Base-by-base conservation (phyloP, 2,113 vertebrate species). In the Hipposideros armiger region DNA sequence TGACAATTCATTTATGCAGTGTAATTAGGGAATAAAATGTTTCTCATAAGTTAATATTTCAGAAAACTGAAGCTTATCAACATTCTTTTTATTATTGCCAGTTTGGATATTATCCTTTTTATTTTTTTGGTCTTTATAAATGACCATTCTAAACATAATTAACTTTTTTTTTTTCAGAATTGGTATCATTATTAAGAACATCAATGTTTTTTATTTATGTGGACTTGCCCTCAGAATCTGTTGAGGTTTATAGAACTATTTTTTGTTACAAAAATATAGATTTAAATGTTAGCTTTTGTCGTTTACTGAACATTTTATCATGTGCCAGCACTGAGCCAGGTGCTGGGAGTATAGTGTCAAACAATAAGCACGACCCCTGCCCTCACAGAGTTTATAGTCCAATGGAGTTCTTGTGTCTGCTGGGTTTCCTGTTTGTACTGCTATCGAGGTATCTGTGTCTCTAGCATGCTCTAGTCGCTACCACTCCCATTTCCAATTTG, bases 21-120 rank as follows among this genome's bases (percentile, higher is more conserved):
- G 5, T 85, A 83, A 62, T 81, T 91, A 87, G 54, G 20, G 32
- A 94, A 40, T 93, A 40, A 69, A 14, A 5, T 87, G 47, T 56
- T 90, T 95, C 24, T 93, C 2, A 30, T 64, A 81, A 74, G 56
- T 64, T 74, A 92, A 45, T 85, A 94, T 76, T 95, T 87, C n/a
- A 88, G 77, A 85, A 91, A 93, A 95, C 24, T 77, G 50, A 92
- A 80, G 16, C 8, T 92, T 62, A 67, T 19, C 42, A 54, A 42
- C 6, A n/a, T 88, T 95, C 22, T 83, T 87, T 78, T 92, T 77
- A 87, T 93, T 88, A 4, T 64, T 74, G 19, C 17, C 45, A 36
- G 77, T 94, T 92, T 78, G 36, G 32, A 84, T 72, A 72, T 94
- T 77, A 58, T 19, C 16, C 17, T 64, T 58, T 56, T 91, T 85